phyloP scores from a whole-genome alignment of 30 jellyfish, hydroid and myxozoan species.

The Sanderia malayensis region DNA sequence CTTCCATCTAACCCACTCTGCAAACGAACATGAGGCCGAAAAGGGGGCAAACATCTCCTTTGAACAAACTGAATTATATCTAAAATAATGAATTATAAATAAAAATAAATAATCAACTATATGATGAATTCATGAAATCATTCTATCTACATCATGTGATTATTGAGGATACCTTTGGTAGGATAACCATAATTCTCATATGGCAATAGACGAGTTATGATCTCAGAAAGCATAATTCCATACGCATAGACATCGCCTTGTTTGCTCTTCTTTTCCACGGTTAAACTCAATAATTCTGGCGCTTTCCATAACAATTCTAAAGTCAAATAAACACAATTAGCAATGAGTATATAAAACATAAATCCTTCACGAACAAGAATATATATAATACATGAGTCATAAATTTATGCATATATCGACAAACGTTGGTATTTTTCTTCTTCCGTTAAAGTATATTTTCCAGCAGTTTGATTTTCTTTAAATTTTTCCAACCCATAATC shows the following conservation, averaged over 20 bases:
- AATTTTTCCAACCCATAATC: constrained; percentile 81
- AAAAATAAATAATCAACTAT: no score
- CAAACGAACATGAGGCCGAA: constrained; percentile 91
- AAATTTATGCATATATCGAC: no score
- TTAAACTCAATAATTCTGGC: constrained; percentile 70
- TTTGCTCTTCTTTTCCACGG: constrained; percentile 38
- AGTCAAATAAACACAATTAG: neutral
- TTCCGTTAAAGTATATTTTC: constrained; percentile 12
- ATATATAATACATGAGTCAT: no score
- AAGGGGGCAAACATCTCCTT: constrained; percentile 85
- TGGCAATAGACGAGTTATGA: constrained; percentile 68
- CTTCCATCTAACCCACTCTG: constrained; percentile 92
- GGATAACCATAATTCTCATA: constrained; percentile 72
- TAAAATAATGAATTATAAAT: constrained; percentile 6
- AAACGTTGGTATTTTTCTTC: constrained; percentile 61
- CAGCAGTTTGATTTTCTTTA: constrained; percentile 36
- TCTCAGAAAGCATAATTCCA: constrained; percentile 79
- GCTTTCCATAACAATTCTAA: constrained; percentile 84
- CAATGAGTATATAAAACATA: no score
- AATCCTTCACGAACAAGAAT: no score
- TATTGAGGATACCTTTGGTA: constrained; percentile 70
- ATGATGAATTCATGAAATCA: no score
- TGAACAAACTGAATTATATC: constrained; percentile 77
- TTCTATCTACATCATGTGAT: no score
- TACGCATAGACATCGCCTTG: constrained; percentile 80